Conservation (phyloP, 2,113 vertebrate species). For the Takifugu bimaculatus region DNA sequence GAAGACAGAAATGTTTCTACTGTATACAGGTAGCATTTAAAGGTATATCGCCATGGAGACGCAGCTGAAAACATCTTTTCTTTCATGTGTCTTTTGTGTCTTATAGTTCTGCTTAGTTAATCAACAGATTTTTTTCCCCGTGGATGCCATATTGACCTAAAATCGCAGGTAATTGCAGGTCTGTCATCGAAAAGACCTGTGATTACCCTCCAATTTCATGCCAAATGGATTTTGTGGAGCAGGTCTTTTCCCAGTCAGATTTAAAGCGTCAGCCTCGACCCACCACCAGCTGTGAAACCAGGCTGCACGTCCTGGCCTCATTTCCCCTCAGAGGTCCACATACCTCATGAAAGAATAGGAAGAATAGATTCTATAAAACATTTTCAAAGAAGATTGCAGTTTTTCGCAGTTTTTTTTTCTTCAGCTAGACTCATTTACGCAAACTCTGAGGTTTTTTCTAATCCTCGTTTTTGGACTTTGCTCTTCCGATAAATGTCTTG, state of each 20-base stretch:
- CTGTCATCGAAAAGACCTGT: too few species aligned
- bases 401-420: too few species aligned
- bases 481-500: too few species aligned
- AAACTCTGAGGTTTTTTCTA: not conserved
- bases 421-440: not conserved
- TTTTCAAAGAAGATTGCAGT: too few species aligned
- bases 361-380: too few species aligned
- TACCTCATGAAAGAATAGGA: too few species aligned
- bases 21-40: not conserved
- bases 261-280: not conserved
- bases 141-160: too few species aligned
- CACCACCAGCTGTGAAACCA: not conserved
- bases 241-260: not conserved
- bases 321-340: not conserved
- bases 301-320: not conserved
- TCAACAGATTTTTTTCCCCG: too few species aligned
- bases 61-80: not conserved
- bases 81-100: not conserved
- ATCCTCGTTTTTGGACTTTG: too few species aligned
- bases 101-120: not conserved
- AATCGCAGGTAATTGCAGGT: too few species aligned
- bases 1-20: not conserved
- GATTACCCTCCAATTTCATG: too few species aligned
- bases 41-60: not conserved
- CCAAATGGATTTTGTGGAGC: not conserved